Percentiles rank a stretch among this genome's conserved stretches.
These are phyloP conservation scores for Chamaea fasciata DNA, from an alignment of 2,113 vertebrate genomes.

Conservation along the genomic window DNA sequence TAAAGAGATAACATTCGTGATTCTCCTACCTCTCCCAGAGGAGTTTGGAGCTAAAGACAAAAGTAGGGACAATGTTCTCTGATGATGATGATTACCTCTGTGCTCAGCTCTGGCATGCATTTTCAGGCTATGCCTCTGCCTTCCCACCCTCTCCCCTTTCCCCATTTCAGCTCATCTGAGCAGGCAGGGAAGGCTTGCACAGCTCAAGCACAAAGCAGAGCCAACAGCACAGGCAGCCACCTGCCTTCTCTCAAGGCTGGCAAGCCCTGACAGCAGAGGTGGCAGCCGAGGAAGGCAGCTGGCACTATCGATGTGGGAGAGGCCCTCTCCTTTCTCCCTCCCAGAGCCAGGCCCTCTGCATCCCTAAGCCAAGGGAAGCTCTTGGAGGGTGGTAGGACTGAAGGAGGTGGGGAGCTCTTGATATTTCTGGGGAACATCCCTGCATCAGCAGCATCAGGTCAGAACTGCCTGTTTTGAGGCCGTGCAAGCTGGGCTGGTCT, in stretches of 20 bases:
- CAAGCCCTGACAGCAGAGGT: neutral
- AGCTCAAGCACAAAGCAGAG: neutral
- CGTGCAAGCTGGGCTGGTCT: neutral
- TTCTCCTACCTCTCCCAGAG: neutral
- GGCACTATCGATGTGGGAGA: accelerated
- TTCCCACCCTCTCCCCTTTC: neutral
- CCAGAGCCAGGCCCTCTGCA: neutral
- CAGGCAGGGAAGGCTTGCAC: neutral
- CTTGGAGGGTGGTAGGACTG: neutral
- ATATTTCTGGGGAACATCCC: neutral
- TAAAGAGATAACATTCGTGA: neutral
- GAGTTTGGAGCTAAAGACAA: neutral
- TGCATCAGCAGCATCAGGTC: neutral
- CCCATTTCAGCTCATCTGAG: neutral
- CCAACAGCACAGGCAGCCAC: neutral
- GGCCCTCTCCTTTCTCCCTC: neutral
- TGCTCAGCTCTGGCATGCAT: neutral
- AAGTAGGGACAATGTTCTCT: neutral
- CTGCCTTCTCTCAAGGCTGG: neutral
- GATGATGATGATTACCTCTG: neutral
- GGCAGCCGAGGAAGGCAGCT: neutral
- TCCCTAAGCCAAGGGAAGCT: neutral
- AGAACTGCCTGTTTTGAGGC: neutral
- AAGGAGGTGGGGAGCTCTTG: neutral
- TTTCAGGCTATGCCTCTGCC: neutral